Evolutionary conservation across 2,113 vertebrate genomes (phyloP), one percentile per base, ranked within the genome.

Genomic region (Plecotus auritus): DNA sequence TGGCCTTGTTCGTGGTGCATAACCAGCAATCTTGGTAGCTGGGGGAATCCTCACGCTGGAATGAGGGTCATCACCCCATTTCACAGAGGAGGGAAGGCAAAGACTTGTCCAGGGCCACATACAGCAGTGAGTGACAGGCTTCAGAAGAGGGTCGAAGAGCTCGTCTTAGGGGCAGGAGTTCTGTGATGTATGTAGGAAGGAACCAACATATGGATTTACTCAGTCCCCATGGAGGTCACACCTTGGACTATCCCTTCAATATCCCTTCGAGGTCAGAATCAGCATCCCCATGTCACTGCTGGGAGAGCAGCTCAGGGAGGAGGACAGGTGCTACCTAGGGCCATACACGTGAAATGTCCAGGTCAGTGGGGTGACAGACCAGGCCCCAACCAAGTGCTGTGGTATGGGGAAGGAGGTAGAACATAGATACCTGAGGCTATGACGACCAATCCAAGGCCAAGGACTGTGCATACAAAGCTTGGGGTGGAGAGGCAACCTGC

Each of bases 81-180:
- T 86, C 74, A 84, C n/a, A 91, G 91, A 54, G 14, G 12, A 89
- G 47, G 30, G 7, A 37, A 76, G 49, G 51, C 14, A 4, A 88
- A 49, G 74, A 32, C 76, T 84, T 74, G 45, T 35, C 40, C 84
- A 66, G 22, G n/a, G 45, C 76, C 37, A 83, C 26, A 37, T 0
- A 18, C 2, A 93, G 37, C 9, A 47, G n/a, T 14, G 18, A 32
- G n/a, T 5, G 67, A 28, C 14, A 42, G 51, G 32, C 11, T 85
- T 47, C 0, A 22, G 88, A 77, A 72, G 81, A 76, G 13, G 23
- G 49, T 66, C 35, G 30, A 47, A 8, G 40, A 54, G 93, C 64
- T 88, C n/a, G 8, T 66, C 67, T 81, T 23, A 5, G 23, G 67
- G 66, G 30, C 35, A 45, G 9, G 16, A 13, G 35, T 32, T 37